Percentiles rank a stretch among this genome's conserved stretches.
These are phyloP conservation scores for Neomonachus schauinslandi DNA, from an alignment of 2,113 vertebrate species.

Conservation along the genomic window DNA sequence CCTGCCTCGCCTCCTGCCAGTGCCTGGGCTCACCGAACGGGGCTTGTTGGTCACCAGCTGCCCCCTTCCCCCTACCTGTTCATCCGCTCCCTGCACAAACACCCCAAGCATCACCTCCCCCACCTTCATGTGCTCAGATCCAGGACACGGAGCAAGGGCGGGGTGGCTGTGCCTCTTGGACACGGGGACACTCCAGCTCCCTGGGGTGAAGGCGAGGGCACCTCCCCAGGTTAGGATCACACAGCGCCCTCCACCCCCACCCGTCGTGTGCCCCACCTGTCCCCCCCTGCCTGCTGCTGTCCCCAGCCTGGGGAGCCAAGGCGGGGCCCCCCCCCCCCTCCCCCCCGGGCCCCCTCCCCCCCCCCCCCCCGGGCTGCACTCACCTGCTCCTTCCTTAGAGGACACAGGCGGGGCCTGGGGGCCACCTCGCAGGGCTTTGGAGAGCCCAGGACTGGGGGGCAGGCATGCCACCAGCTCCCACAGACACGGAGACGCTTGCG, in stretches of 20 bases:
- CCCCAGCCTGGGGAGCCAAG: neutral
- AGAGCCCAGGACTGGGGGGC: fast-evolving
- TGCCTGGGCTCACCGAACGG: neutral
- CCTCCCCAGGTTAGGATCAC: neutral
- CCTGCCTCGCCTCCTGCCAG: neutral
- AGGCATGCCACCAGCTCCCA: fast-evolving
- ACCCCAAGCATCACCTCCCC: neutral
- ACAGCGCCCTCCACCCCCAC: neutral
- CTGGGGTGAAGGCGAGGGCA: fast-evolving
- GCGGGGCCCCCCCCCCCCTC: neutral
- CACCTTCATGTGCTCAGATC: neutral
- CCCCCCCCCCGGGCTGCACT: neutral
- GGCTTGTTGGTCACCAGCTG: neutral
- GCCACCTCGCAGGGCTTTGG: neutral
- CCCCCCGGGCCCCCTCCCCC: neutral
- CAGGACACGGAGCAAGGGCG: neutral
- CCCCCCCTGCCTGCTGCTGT: neutral
- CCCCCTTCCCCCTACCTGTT: neutral
- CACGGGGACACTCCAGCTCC: neutral
- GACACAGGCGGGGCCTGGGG: no score
- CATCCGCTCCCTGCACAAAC: neutral
- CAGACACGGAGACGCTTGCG: fast-evolving
- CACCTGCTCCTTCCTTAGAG: neutral
- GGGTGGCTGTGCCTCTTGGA: neutral
- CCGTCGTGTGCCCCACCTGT: fast-evolving